These are phyloP conservation scores for Colletes collaris DNA, from an alignment of 2,888 invertebrate species.

Conservation along the genomic window DNA sequence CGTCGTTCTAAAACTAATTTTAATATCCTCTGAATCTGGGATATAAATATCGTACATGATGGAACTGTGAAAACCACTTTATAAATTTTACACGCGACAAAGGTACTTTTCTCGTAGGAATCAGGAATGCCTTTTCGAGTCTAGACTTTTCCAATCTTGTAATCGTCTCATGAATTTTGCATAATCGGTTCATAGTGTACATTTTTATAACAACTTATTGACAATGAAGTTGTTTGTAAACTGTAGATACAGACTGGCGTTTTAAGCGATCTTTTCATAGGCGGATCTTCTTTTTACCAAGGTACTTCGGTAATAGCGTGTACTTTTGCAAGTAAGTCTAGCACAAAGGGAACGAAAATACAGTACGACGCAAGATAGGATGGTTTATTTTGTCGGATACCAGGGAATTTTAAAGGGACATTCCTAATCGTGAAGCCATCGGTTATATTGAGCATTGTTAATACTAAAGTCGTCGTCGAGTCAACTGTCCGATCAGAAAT, in stretches of 20 bases:
- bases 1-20: constrained; percentile 39
- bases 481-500: too few relatives aligned
- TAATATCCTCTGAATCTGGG: constrained; percentile 20
- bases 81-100: constrained; percentile 28
- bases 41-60: constrained; percentile 20
- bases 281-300: constrained; percentile 16
- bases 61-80: constrained; percentile 29
- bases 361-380: not conserved
- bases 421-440: constrained; percentile 15
- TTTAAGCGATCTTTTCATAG: constrained; percentile 15
- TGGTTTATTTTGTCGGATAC: constrained; percentile 13
- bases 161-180: constrained; percentile 35
- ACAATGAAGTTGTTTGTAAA: constrained; percentile 18
- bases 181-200: constrained; percentile 42
- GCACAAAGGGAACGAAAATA: constrained; percentile 13
- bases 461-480: not conserved
- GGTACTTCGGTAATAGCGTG: constrained; percentile 9
- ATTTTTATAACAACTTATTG: constrained; percentile 35
- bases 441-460: constrained; percentile 35
- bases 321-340: constrained; percentile 1
- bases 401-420: constrained; percentile 22
- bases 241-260: constrained; percentile 17
- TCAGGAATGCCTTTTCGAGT: constrained; percentile 9
- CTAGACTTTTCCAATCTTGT: constrained; percentile 31
- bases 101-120: constrained; percentile 9